Conservation (phyloP, 2,113 vertebrate species). For the Coturnix japonica region DNA sequence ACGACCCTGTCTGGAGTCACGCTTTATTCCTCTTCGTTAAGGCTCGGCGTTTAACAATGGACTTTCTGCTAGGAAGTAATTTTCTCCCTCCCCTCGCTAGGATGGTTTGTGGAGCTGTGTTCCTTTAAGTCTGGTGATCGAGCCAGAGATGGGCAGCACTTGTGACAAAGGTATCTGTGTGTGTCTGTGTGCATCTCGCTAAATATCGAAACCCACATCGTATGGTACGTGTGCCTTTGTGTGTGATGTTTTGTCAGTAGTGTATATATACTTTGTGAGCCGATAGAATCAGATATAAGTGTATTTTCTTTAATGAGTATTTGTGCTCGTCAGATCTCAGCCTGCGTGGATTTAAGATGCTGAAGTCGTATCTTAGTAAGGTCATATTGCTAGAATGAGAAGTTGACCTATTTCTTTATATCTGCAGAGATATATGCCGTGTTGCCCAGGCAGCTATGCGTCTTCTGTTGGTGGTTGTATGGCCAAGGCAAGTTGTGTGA, state of each 20-base stretch:
- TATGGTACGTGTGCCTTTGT: neutral
- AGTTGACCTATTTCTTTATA: conserved; percentile 74
- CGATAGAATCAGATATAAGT: neutral
- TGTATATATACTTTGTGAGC: neutral
- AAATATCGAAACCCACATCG: neutral
- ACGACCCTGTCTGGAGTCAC: conserved; percentile 74
- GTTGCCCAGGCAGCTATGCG: conserved; percentile 27
- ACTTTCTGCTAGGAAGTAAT: conserved; percentile 74
- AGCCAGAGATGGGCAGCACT: conserved; percentile 94
- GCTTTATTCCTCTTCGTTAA: conserved; percentile 58
- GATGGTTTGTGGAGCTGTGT: conserved; percentile 77
- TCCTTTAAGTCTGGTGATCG: conserved; percentile 75
- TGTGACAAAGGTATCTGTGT: conserved; percentile 92
- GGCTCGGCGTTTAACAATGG: conserved; percentile 76
- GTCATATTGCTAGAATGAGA: conserved; percentile 71
- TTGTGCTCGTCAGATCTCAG: conserved; percentile 28
- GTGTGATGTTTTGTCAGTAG: neutral
- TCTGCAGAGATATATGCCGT: conserved; percentile 73
- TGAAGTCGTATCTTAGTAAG: conserved; percentile 70
- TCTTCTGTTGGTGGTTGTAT: conserved; percentile 22
- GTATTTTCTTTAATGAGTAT: conserved; percentile 43
- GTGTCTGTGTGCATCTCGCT: conserved; percentile 33
- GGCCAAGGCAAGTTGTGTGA: conserved; percentile 44
- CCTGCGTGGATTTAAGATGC: conserved; percentile 63
- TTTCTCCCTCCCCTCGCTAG: conserved; percentile 63